These are phyloP conservation scores for Caenorhabditis becei DNA, from an alignment of 2,888 invertebrate genomes.

Conservation along the genomic window DNA sequence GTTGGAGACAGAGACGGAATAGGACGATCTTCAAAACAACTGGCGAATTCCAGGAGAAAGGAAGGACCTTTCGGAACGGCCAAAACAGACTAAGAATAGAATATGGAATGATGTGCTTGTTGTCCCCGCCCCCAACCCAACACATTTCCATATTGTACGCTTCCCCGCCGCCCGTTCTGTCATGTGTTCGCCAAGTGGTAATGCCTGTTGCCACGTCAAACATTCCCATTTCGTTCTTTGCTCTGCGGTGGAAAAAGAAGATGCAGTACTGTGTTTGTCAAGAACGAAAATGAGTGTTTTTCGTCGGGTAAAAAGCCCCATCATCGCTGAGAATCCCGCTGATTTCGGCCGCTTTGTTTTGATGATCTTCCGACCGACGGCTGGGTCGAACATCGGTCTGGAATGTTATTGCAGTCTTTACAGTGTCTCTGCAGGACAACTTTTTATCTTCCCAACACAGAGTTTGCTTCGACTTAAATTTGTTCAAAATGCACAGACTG, in stretches of 20 bases:
- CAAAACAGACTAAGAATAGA: slow-evolving; percentile 5
- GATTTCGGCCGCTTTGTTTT: slow-evolving; percentile 26
- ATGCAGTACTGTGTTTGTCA: slow-evolving; percentile 37
- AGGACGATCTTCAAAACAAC: slow-evolving; percentile 18
- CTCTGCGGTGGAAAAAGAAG: slow-evolving; percentile 14
- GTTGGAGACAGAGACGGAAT: background rate
- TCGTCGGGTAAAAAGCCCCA: background rate
- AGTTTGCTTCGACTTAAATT: slow-evolving; percentile 18
- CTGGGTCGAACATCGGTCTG: slow-evolving; percentile 31
- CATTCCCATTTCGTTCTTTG: slow-evolving; percentile 28
- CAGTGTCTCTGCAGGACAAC: background rate
- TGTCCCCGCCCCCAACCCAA: background rate
- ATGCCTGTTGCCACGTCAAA: slow-evolving; percentile 29
- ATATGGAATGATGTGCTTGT: background rate
- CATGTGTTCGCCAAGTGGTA: slow-evolving; percentile 28
- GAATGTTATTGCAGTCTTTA: background rate
- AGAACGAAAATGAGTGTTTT: slow-evolving; percentile 16
- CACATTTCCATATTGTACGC: slow-evolving; percentile 28
- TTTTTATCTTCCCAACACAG: slow-evolving; percentile 1
- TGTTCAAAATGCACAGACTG: slow-evolving; percentile 43
- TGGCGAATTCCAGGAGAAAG: slow-evolving; percentile 15
- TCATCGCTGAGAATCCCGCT: background rate
- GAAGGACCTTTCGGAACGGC: background rate
- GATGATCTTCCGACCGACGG: slow-evolving; percentile 17
- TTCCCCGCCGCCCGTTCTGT: background rate